These are phyloP conservation scores for Amorpha juglandis DNA, from an alignment of 2,888 invertebrate genomes.

Conservation along the genomic window DNA sequence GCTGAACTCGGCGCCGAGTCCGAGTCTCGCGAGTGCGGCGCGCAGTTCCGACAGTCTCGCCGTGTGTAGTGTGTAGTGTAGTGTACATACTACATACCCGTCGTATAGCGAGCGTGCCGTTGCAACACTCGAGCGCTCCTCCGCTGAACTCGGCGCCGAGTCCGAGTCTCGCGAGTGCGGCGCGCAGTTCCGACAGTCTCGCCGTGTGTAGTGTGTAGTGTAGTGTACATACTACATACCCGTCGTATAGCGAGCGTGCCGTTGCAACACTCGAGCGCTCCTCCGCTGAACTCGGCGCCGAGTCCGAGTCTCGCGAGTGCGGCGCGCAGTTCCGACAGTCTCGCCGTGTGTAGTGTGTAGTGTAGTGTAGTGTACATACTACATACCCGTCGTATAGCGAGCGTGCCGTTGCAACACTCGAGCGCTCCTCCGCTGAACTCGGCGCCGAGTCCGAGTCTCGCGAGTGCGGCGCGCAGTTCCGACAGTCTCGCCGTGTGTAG, in stretches of 20 bases:
- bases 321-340: conserved; percentile 94
- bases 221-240: conserved; percentile 54
- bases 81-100: conserved; percentile 72
- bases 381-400: conserved; percentile 91
- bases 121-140: conserved; percentile 97
- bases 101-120: conserved; percentile 94
- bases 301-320: conserved; percentile 94
- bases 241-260: conserved; percentile 94
- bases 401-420: conserved; percentile 95
- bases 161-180: conserved; percentile 94
- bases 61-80: conserved; percentile 79
- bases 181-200: conserved; percentile 93
- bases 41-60: conserved; percentile 95
- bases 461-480: conserved; percentile 94
- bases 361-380: neutral
- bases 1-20: conserved; percentile 93
- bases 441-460: conserved; percentile 91
- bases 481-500: conserved; percentile 96
- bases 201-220: conserved; percentile 85
- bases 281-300: conserved; percentile 94
- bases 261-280: conserved; percentile 97
- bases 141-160: conserved; percentile 94
- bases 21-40: conserved; percentile 94
- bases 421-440: conserved; percentile 97
- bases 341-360: conserved; percentile 88